Evolutionary conservation across 2,888 invertebrate genomes (phyloP).

Genomic region (Geotrupes spiniger): DNA sequence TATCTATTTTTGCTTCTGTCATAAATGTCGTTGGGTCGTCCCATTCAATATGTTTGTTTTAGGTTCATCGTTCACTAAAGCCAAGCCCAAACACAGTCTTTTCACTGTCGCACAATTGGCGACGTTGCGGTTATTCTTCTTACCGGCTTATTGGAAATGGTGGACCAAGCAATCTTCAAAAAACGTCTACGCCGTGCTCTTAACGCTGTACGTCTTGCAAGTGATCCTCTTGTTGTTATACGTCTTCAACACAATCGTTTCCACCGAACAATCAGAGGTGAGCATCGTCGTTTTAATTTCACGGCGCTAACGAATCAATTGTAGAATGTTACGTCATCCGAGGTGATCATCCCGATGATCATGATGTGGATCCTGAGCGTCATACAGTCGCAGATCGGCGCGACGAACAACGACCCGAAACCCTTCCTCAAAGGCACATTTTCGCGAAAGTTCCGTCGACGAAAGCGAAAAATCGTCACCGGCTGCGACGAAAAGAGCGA

Average conservation of each 20-base stretch:
- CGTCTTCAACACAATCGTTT: conserved; percentile 43
- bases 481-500: conserved; percentile 15
- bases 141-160: conserved; percentile 85
- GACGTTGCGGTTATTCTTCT: conserved; percentile 73
- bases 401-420: conserved; percentile 40
- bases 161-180: conserved; percentile 87
- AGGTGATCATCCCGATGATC: conserved; percentile 68
- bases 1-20: background rate
- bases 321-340: conserved; percentile 62
- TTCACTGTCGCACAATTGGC: conserved; percentile 82
- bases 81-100: conserved; percentile 90
- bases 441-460: conserved; percentile 13
- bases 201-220: conserved; percentile 66
- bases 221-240: conserved; percentile 50
- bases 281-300: too few species aligned
- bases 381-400: conserved; percentile 79
- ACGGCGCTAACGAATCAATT: too few species aligned
- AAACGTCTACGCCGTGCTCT: conserved; percentile 69
- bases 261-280: conserved; percentile 34
- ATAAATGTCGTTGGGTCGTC: too few species aligned
- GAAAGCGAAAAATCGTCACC: conserved; percentile 10
- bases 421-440: conserved; percentile 12
- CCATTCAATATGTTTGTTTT: conserved; percentile 27
- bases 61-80: conserved; percentile 95
- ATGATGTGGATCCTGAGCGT: conserved; percentile 73